Conservation (phyloP, 2,113 vertebrate genomes). For the Arizona elegans region DNA sequence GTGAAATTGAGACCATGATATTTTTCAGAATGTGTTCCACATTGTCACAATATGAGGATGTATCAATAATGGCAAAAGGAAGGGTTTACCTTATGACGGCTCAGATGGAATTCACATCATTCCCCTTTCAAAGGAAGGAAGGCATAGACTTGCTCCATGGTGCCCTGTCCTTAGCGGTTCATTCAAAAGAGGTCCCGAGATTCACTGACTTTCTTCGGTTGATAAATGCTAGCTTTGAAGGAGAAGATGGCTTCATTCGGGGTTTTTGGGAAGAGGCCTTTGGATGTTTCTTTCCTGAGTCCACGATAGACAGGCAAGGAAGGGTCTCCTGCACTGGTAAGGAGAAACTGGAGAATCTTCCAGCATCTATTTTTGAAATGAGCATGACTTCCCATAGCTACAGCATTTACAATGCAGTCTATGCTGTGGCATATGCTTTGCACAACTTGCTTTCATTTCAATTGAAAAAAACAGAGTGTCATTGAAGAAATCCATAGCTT, state of each 20-base stretch:
- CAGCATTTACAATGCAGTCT: neutral
- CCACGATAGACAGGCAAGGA: neutral
- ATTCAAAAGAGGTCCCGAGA: neutral
- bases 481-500: neutral
- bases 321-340: neutral
- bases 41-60: neutral
- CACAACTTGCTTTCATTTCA: neutral
- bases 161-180: neutral
- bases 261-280: neutral
- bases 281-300: neutral
- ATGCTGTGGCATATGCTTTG: neutral
- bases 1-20: neutral
- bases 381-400: neutral
- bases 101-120: conserved; percentile 10
- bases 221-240: neutral
- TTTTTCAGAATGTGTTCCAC: neutral
- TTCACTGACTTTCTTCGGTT: neutral
- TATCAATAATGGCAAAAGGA: neutral
- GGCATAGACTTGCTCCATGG: neutral
- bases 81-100: neutral
- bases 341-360: conserved; percentile 1
- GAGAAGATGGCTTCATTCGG: neutral
- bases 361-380: neutral
- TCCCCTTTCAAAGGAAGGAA: neutral
- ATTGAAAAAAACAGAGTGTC: too few species aligned